These are phyloP conservation scores for Melierax canorus DNA, from an alignment of 2,113 vertebrate genomes.

Conservation along the genomic window DNA sequence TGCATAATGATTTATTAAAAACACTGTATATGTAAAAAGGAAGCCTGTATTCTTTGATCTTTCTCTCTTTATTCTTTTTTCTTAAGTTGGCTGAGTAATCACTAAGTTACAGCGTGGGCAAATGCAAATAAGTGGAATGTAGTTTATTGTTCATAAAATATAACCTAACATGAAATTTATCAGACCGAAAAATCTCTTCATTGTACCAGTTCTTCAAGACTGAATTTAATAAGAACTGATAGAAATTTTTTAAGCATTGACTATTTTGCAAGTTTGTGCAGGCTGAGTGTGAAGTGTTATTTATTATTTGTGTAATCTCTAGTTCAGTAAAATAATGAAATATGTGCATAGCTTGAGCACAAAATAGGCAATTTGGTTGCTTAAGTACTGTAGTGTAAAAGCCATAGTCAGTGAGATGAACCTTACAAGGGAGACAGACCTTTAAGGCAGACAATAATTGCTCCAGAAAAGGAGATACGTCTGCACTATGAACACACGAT, in stretches of 20 bases:
- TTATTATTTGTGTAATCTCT: background rate
- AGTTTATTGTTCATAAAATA: background rate
- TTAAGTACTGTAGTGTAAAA: background rate
- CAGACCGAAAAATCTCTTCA: background rate
- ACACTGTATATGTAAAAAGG: background rate
- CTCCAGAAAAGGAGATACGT: background rate
- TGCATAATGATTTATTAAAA: constrained; percentile 48
- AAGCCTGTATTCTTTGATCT: constrained; percentile 43
- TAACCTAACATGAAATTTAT: background rate
- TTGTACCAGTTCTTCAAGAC: background rate
- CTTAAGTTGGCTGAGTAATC: background rate
- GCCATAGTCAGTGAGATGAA: background rate
- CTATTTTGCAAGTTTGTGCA: background rate
- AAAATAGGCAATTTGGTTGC: background rate
- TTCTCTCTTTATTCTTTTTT: background rate
- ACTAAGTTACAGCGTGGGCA: background rate
- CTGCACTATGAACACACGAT: background rate
- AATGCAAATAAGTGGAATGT: background rate
- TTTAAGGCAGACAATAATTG: background rate
- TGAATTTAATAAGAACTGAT: background rate
- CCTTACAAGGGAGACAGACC: background rate
- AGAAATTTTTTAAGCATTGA: background rate
- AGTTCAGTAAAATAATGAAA: background rate
- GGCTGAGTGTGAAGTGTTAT: background rate
- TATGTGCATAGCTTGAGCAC: background rate